A percentile compares a stretch with the other conserved stretches of the same genome.
Evolutionary conservation across 1,140 invertebrate genomes (phyloP).

Genomic region (Drosophila grimshawi): DNA sequence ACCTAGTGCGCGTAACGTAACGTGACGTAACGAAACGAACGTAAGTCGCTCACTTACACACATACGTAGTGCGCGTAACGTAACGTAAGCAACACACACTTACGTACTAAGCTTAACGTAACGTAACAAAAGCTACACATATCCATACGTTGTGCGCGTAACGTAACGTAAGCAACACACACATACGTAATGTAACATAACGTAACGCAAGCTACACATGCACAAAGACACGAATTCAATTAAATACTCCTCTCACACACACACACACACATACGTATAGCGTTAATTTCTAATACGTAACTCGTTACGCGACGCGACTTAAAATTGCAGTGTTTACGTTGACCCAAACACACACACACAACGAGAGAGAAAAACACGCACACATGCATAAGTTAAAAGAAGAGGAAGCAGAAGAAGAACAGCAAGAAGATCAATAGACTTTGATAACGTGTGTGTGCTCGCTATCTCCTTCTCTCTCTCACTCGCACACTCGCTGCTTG

Average conservation of each 20-base stretch:
- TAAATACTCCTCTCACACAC: background rate
- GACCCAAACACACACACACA: too few species aligned
- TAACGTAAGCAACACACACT: too few species aligned
- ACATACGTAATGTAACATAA: conserved; percentile 48
- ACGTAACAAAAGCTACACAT: too few species aligned
- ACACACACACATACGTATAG: conserved; percentile 21
- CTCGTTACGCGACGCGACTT: conserved; percentile 9
- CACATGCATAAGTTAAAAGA: conserved; percentile 12
- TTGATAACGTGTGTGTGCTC: background rate
- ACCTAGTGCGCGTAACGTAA: background rate
- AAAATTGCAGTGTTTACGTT: conserved; percentile 10
- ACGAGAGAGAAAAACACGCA: conserved; percentile 26
- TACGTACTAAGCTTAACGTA: too few species aligned
- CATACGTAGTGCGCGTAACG: too few species aligned
- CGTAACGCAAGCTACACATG: conserved; percentile 5
- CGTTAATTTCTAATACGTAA: conserved; percentile 8
- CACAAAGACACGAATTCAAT: conserved; percentile 3
- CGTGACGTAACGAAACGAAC: too few species aligned
- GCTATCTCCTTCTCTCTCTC: conserved; percentile 8
- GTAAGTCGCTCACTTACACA: too few species aligned
- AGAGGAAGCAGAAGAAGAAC: conserved; percentile 9
- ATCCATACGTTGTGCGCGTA: background rate
- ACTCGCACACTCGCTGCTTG: conserved; percentile 1
- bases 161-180: conserved; percentile 61
- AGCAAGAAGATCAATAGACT: conserved; percentile 24